Evolutionary conservation across 2,888 invertebrate species (phyloP).

Genomic region (Xiphydria camelus): DNA sequence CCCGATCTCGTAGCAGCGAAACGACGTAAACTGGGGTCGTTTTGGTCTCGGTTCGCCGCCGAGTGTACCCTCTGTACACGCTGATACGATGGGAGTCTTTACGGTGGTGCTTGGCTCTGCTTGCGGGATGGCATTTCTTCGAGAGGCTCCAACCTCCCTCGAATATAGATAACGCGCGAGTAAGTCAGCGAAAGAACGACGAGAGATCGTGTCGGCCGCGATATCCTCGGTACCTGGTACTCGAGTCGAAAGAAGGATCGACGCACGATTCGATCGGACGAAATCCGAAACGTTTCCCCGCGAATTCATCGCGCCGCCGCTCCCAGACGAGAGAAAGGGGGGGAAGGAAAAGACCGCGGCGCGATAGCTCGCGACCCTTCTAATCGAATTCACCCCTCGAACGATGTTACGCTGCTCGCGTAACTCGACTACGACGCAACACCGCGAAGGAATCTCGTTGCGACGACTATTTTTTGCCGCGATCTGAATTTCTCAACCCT

Average conservation of each 20-base stretch:
- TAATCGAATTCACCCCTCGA: conserved; percentile 55
- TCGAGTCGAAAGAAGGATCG: no score
- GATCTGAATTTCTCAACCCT: conserved; percentile 40
- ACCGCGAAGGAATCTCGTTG: conserved; percentile 32
- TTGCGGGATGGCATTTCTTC: conserved; percentile 25
- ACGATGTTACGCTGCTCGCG: conserved; percentile 3
- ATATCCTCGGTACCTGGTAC: no score
- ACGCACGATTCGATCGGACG: not conserved
- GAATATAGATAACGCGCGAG: conserved; percentile 5
- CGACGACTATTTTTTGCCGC: conserved; percentile 38
- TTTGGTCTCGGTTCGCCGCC: no score
- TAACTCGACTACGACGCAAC: no score
- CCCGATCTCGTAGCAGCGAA: no score
- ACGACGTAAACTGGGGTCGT: no score
- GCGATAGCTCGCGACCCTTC: no score
- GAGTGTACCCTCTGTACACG: no score
- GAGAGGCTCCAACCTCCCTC: not conserved
- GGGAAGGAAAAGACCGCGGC: conserved; percentile 19
- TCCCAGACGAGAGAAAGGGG: conserved; percentile 12
- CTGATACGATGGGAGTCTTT: no score
- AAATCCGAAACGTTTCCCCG: not conserved
- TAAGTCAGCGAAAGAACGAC: conserved; percentile 13
- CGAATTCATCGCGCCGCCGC: conserved; percentile 17
- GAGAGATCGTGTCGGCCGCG: no score
- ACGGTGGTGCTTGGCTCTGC: conserved; percentile 29